Evolutionary conservation across 2,113 vertebrate species (phyloP), one percentile per base, ranked within the genome.

Genomic region (Cephalopterus ornatus): DNA sequence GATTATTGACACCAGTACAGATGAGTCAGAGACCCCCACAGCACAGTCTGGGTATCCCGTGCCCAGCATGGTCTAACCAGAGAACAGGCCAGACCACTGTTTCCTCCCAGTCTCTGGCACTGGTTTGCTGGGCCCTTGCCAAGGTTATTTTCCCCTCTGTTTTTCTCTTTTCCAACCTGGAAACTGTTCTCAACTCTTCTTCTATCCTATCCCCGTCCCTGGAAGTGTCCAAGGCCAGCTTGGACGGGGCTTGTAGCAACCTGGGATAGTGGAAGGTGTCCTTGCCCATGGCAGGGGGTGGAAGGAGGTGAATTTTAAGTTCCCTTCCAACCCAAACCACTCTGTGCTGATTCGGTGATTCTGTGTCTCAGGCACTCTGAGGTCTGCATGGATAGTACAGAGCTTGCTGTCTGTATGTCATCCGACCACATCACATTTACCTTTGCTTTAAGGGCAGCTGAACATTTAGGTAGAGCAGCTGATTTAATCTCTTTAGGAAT

Each of bases 401-500:
- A 49, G 37, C 53, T 56, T 28, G 7, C 62, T 11, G 32, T 56
- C n/a, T 83, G 78, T 50, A 3, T 61, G 46, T 11, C 82, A 80
- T 23, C 59, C 72, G 75, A 56, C 82, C 88, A 12, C 72, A 42
- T n/a, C 9, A 30, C 76, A 53, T 68, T 80, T 9, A 50, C 68
- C 79, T 84, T 32, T 41, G 61, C 88, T 93, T 71, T 91, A 81
- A 86, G 65, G 79, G n/a, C 73, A 78, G 76, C 83, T 93, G 79
- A 89, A 65, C 62, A 33, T 78, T 91, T 90, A 82, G 89, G 76
- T 11, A 87, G 53, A 87, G 76, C 0, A 20, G 50, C 68, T 89
- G 92, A 93, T 91, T 95, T 78, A 92, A 96, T 92, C 65, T 68
- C 77, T 74, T 65, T 5, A 74, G 76, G 92, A 89, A 14, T 96